Percentiles rank a stretch among this genome's conserved stretches.
Conservation (phyloP, 2,888 invertebrate genomes). For the Drosophila greeni region DNA sequence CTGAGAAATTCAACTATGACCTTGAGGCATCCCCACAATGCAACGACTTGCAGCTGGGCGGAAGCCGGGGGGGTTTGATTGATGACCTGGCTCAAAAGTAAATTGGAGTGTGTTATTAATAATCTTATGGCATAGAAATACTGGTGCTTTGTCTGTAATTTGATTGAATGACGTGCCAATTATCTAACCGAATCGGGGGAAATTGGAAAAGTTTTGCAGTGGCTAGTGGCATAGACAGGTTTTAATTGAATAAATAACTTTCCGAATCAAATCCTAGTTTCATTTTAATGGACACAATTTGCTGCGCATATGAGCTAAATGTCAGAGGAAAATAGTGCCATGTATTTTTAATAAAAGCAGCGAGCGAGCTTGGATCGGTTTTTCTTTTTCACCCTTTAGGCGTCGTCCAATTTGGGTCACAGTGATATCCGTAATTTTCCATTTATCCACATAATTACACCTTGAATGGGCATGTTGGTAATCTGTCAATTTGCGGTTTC, state of each 20-base stretch:
- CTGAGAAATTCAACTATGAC: constrained; percentile 8
- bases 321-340: not conserved
- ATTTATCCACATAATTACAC: constrained; percentile 32
- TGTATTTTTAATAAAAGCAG: not conserved
- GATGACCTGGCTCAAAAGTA: constrained; percentile 33
- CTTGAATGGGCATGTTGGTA: not conserved
- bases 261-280: constrained; percentile 2
- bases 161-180: constrained; percentile 29
- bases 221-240: not conserved
- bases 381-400: not conserved
- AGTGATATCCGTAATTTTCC: constrained; percentile 13
- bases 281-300: not conserved
- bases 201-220: constrained; percentile 13
- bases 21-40: constrained; percentile 12
- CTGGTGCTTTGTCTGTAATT: constrained; percentile 29
- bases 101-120: constrained; percentile 34
- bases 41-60: constrained; percentile 15
- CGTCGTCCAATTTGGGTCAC: not conserved
- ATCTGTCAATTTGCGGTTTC: constrained; percentile 25
- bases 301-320: not conserved
- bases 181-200: constrained; percentile 19
- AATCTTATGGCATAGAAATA: constrained; percentile 29
- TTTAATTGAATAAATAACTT: constrained; percentile 23
- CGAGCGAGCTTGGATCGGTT: too few species aligned
- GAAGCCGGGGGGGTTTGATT: constrained; percentile 19